Evolutionary conservation across 2,113 vertebrate species (phyloP).

Genomic region (Arothron firmamentum): DNA sequence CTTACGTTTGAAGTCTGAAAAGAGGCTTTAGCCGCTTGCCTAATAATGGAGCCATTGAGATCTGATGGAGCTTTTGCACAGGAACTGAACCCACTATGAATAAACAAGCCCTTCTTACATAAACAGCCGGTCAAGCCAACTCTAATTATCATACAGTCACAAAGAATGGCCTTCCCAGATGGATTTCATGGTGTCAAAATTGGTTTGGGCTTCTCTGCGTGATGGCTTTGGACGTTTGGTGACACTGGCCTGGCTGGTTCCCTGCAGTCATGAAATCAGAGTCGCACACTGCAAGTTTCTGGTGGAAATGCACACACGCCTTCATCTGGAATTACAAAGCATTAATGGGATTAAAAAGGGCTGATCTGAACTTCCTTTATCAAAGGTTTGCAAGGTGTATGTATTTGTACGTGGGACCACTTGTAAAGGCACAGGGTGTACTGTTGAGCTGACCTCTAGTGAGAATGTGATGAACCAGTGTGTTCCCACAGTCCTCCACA

Average conservation of each 20-base stretch:
- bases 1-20: conserved; percentile 67
- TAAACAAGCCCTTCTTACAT: conserved; percentile 71
- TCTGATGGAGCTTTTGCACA: conserved; percentile 36
- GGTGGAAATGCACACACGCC: not conserved
- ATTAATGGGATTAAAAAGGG: conserved; percentile 19
- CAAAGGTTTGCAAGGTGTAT: not conserved
- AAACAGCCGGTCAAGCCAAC: conserved; percentile 51
- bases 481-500: too few species aligned
- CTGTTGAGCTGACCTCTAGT: not conserved
- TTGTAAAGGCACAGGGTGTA: not conserved
- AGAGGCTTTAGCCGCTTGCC: conserved; percentile 58
- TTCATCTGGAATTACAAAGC: conserved; percentile 1
- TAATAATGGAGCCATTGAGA: conserved; percentile 70
- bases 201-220: conserved; percentile 42
- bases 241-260: conserved; percentile 1
- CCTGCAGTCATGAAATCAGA: conserved; percentile 9
- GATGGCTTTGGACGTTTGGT: conserved; percentile 39
- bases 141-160: conserved; percentile 59
- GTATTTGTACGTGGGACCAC: too few species aligned
- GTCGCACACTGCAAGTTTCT: not conserved
- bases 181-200: conserved; percentile 56
- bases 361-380: conserved; percentile 14
- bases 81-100: conserved; percentile 63
- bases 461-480: too few species aligned
- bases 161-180: conserved; percentile 51